A percentile compares a stretch with the other conserved stretches of the same genome.
Conservation (phyloP, 2,888 invertebrate genomes). For the Ennomos quercinarius region DNA sequence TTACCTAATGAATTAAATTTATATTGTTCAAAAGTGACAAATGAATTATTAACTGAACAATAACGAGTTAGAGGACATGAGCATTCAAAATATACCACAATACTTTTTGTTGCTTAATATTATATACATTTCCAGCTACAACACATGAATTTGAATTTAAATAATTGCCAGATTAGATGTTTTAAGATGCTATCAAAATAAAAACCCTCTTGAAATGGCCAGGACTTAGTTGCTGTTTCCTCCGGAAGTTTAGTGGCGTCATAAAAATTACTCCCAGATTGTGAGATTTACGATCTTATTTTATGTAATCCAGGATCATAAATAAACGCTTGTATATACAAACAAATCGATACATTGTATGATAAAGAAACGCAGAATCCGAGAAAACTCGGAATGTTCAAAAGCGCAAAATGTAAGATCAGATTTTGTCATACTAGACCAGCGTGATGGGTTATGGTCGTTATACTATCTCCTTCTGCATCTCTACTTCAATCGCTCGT, state of each 20-base stretch:
- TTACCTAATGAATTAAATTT: no score
- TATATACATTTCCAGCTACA: no score
- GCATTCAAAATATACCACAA: no score
- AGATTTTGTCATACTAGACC: no score
- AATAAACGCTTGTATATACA: constrained; percentile 18
- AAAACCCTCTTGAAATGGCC: constrained; percentile 18
- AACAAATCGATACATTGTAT: constrained; percentile 20
- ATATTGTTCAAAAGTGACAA: no score
- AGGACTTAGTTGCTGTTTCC: constrained; percentile 11
- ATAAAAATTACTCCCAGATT: constrained; percentile 22
- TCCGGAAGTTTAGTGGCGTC: constrained; percentile 19
- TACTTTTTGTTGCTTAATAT: no score
- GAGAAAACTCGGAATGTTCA: neutral
- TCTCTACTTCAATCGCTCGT: no score
- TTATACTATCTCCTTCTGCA: no score
- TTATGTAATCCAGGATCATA: constrained; percentile 22
- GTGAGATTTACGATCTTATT: constrained; percentile 20
- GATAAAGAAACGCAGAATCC: neutral
- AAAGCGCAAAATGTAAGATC: neutral
- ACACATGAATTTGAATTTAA: no score
- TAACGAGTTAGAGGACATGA: no score
- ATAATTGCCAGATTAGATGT: constrained; percentile 12
- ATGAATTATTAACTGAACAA: no score
- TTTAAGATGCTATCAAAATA: constrained; percentile 7
- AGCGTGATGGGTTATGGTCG: no score